Conservation (phyloP, 2,888 invertebrate genomes). For the Nebria salina region DNA sequence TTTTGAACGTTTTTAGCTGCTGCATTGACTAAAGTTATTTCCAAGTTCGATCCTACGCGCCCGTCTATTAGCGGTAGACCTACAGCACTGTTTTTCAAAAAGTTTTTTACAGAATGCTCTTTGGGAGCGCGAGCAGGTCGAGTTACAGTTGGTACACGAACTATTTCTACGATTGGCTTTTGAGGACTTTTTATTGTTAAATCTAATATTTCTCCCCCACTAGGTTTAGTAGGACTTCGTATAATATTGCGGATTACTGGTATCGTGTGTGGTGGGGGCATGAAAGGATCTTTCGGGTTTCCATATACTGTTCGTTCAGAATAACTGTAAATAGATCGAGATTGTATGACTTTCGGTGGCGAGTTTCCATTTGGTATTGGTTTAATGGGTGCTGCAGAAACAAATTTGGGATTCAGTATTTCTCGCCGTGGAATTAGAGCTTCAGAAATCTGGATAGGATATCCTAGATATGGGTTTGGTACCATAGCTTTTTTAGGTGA, state of each 20-base stretch:
- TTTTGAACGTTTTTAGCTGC: constrained; percentile 42
- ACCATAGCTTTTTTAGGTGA: constrained; percentile 35
- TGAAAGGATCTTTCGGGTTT: constrained; percentile 75
- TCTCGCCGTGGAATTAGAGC: not conserved
- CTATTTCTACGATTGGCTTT: constrained; percentile 65
- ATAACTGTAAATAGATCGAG: constrained; percentile 72
- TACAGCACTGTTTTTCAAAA: constrained; percentile 28
- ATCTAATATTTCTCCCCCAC: constrained; percentile 71
- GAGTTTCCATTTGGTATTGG: constrained; percentile 56
- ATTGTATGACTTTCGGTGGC: constrained; percentile 71
- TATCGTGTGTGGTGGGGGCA: constrained; percentile 65
- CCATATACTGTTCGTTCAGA: constrained; percentile 75
- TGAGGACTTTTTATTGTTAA: constrained; percentile 64
- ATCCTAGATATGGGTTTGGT: constrained; percentile 6
- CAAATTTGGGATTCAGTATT: not conserved
- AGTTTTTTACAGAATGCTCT: constrained; percentile 48
- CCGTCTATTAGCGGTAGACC: constrained; percentile 51
- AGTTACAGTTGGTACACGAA: constrained; percentile 65
- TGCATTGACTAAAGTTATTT: constrained; percentile 72
- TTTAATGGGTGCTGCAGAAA: constrained; percentile 48
- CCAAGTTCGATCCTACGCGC: constrained; percentile 72
- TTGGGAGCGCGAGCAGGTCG: constrained; percentile 45
- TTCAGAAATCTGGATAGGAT: constrained; percentile 20
- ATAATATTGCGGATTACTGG: constrained; percentile 48
- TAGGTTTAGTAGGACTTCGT: constrained; percentile 47